Conservation (phyloP, 2,113 vertebrate species). For the Colaptes auratus region DNA sequence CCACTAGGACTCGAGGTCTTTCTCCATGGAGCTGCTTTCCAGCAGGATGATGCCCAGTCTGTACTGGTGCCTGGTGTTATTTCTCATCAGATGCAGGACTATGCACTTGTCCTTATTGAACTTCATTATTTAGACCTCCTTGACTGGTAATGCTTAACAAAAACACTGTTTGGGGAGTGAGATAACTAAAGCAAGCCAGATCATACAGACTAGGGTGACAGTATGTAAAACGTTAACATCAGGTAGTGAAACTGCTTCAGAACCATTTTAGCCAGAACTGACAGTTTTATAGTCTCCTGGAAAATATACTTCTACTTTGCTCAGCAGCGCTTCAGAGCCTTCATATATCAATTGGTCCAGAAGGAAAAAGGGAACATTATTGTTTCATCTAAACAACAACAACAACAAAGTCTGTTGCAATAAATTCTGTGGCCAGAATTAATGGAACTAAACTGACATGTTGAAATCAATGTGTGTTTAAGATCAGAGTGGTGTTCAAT, state of each 20-base stretch:
- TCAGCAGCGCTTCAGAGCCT: slow-evolving; percentile 16
- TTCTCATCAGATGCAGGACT: too few relatives aligned
- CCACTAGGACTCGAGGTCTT: too few relatives aligned
- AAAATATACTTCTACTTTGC: slow-evolving; percentile 42
- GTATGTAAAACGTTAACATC: neutral
- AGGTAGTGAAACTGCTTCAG: neutral
- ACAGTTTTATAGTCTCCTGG: slow-evolving; percentile 33
- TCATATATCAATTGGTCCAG: neutral
- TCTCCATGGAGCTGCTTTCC: too few relatives aligned
- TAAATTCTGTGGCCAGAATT: neutral
- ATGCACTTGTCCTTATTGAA: too few relatives aligned
- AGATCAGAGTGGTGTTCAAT: neutral
- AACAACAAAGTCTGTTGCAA: neutral
- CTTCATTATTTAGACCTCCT: neutral
- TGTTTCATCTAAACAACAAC: neutral
- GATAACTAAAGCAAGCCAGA: neutral
- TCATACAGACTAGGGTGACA: neutral
- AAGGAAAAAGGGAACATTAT: neutral
- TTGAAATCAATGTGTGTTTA: neutral
- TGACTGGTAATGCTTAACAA: neutral
- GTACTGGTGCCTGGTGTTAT: too few relatives aligned
- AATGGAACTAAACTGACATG: neutral
- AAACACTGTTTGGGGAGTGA: neutral
- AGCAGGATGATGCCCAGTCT: too few relatives aligned
- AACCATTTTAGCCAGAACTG: slow-evolving; percentile 12